Conservation (phyloP, 2,113 vertebrate genomes). For the Cinclus cinclus region DNA sequence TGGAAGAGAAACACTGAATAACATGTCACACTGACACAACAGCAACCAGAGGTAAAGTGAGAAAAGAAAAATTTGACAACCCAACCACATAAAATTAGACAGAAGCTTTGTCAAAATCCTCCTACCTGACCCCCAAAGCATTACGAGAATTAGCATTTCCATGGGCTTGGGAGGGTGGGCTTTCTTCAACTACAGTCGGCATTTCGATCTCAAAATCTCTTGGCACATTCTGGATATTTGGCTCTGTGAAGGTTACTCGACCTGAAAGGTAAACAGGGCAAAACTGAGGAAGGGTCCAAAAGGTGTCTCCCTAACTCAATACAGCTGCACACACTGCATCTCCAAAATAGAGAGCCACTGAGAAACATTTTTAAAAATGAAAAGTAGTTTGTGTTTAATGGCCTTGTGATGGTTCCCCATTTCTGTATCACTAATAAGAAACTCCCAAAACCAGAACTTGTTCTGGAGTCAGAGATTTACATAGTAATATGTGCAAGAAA, state of each 20-base stretch:
- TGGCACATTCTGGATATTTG: conserved; percentile 96
- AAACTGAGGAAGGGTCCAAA: not conserved
- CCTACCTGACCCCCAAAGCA: conserved; percentile 61
- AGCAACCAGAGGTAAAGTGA: not conserved
- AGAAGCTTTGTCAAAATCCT: not conserved
- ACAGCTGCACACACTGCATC: not conserved
- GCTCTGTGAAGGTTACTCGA: conserved; percentile 90
- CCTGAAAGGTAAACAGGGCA: conserved; percentile 74
- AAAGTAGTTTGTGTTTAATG: not conserved
- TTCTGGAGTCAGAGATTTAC: not conserved
- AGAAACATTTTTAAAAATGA: not conserved
- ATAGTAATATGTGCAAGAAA: not conserved
- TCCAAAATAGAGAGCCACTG: not conserved
- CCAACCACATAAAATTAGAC: not conserved
- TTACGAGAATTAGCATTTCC: not conserved
- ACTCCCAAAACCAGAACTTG: not conserved
- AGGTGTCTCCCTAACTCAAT: not conserved
- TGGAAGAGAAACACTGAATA: not conserved
- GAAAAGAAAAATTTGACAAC: not conserved
- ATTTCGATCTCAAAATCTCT: conserved; percentile 96
- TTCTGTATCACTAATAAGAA: not conserved
- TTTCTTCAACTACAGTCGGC: conserved; percentile 84
- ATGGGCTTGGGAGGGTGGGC: conserved; percentile 77
- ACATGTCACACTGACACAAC: not conserved
- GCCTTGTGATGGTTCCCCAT: not conserved